These are phyloP conservation scores for Macrobrachium rosenbergii DNA, from an alignment of 1,140 invertebrate genomes.

Conservation along the genomic window DNA sequence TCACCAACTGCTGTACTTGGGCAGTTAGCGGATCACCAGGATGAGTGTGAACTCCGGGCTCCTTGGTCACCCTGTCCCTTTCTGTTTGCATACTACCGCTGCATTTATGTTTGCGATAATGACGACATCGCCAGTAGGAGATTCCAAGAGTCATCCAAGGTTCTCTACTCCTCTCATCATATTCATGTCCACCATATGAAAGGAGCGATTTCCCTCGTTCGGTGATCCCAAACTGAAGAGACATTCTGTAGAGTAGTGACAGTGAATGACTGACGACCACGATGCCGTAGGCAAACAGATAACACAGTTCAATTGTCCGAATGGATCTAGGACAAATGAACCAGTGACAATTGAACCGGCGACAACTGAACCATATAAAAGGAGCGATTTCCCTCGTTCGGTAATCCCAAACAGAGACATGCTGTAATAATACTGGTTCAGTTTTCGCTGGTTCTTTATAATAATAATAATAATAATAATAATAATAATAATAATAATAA, in stretches of 20 bases:
- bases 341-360: too few relatives aligned
- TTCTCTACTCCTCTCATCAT: slow-evolving; percentile 6
- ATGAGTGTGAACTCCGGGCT: neutral
- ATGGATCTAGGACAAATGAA: too few relatives aligned
- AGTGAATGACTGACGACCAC: neutral
- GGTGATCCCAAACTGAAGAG: neutral
- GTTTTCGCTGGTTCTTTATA: too few relatives aligned
- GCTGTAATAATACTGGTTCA: too few relatives aligned
- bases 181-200: neutral
- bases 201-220: neutral
- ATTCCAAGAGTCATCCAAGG: slow-evolving; percentile 15
- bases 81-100: neutral
- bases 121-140: neutral
- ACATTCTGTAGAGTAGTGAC: neutral
- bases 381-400: neutral
- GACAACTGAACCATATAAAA: neutral
- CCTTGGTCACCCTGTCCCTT: slow-evolving; percentile 25
- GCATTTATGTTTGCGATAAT: neutral
- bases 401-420: neutral
- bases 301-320: neutral
- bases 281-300: slow-evolving; percentile 2
- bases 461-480: too few relatives aligned
- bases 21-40: slow-evolving; percentile 12
- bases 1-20: neutral
- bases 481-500: too few relatives aligned